Evolutionary conservation across 2,888 invertebrate species (phyloP).

Genomic region (Uropetala carovei): DNA sequence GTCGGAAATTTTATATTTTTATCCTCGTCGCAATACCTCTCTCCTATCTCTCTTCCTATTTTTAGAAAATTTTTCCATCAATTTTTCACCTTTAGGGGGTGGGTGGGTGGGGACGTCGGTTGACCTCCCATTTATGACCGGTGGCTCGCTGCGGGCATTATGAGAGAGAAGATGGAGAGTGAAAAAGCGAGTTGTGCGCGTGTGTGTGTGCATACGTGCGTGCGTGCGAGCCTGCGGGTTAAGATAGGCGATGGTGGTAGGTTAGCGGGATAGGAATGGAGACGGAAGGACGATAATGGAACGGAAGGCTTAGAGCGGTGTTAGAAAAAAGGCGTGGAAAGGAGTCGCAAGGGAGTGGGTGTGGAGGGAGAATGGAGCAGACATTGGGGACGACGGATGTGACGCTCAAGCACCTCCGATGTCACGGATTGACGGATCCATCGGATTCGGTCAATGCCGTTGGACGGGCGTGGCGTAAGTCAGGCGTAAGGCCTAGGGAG

Average conservation of each 20-base stretch:
- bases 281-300: not conserved
- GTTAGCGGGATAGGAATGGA: too few relatives aligned
- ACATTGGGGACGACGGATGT: not conserved
- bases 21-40: not conserved
- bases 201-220: too few relatives aligned
- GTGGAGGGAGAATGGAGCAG: not conserved
- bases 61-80: not conserved
- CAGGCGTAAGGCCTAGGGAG: not conserved
- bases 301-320: too few relatives aligned
- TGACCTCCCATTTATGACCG: too few relatives aligned
- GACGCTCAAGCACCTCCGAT: not conserved
- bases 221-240: too few relatives aligned
- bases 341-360: not conserved
- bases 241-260: too few relatives aligned
- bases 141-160: too few relatives aligned
- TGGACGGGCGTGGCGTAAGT: not conserved
- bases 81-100: not conserved
- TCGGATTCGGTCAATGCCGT: not conserved
- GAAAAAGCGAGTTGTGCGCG: too few relatives aligned
- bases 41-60: not conserved
- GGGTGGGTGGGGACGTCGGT: too few relatives aligned
- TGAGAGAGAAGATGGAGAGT: too few relatives aligned
- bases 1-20: too few relatives aligned
- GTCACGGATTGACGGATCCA: not conserved
- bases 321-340: too few relatives aligned